Evolutionary conservation across 2,113 vertebrate species (phyloP).

Genomic region (Perca flavescens): DNA sequence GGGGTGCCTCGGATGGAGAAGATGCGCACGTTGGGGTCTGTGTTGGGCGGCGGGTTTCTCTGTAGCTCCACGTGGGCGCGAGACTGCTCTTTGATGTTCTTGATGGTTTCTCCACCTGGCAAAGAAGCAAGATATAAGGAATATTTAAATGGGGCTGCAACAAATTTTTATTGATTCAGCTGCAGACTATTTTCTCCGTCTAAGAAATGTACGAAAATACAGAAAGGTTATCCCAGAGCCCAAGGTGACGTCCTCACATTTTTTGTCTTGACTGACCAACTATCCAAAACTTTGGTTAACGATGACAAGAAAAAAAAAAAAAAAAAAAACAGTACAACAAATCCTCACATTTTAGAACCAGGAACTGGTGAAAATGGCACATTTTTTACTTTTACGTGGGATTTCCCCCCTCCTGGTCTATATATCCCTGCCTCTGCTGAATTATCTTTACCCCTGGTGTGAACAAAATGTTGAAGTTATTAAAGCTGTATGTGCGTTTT

Average conservation of each 20-base stretch:
- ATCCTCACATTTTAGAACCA: background rate
- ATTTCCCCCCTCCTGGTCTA: too few species aligned
- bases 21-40: slow-evolving; percentile 93
- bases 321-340: background rate
- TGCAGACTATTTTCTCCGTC: background rate
- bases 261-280: background rate
- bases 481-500: too few species aligned
- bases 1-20: slow-evolving; percentile 96
- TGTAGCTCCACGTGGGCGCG: slow-evolving; percentile 98
- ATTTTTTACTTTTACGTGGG: too few species aligned
- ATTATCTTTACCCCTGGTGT: too few species aligned
- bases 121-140: background rate
- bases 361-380: background rate
- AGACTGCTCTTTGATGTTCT: slow-evolving; percentile 98
- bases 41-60: slow-evolving; percentile 96
- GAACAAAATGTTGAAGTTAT: too few species aligned
- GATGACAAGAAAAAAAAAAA: background rate
- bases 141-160: background rate
- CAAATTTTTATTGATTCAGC: background rate
- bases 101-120: slow-evolving; percentile 97
- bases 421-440: too few species aligned
- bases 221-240: background rate
- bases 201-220: background rate
- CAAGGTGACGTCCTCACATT: too few species aligned
- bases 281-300: background rate